Evolutionary conservation across 2,888 invertebrate species (phyloP), one percentile per base, ranked within the genome.

Genomic region (Perizoma affinitatum): DNA sequence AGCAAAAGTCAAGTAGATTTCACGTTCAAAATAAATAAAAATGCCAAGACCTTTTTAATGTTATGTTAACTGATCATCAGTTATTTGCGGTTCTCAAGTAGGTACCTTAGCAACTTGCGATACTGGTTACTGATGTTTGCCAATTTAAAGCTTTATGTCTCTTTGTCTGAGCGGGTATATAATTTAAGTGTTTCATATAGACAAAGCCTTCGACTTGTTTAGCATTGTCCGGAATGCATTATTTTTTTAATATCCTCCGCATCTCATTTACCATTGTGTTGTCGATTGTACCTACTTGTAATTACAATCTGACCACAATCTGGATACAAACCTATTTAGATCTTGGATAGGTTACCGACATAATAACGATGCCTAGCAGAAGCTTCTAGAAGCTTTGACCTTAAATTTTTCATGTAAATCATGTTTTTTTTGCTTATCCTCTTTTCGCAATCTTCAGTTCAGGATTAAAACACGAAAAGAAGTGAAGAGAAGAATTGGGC

Each of bases 231-330:
- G 58, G 58, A 59, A 63, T 65, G 59, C 63, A 59, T 66, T 61
- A 69, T 65, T 73, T 75, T 22, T 73, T 73, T 66, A 68, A 67
- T 69, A 71, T 68, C 64, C 63, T 61, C 52, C 51, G 45, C 58
- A 66, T 55, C 53, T 69, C 65, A 60, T 65, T 54, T 70, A 67
- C 60, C 62, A 67, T 70, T 68, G 73, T 71, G 66, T 65, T 66
- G 68, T 73, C 49, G 46, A 49, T 76, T 69, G 74, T 38, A 38
- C 7, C 38, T 38, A 38, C 38, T 38, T 6, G 38, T 6, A 71
- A 74, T 75, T 72, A 68, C 74, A 76, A 75, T 69, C 67, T 58
- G 59, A 61, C 64, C 61, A 48, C 47, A 44, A 63, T 61, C 41
- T 42, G 33, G 35, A 40, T 42, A 47, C 33, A 22, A 35, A 5